Percentiles rank a stretch among this genome's conserved stretches.
These are phyloP conservation scores for Nycticorax nycticorax DNA, from an alignment of 2,113 vertebrate genomes.

Conservation along the genomic window DNA sequence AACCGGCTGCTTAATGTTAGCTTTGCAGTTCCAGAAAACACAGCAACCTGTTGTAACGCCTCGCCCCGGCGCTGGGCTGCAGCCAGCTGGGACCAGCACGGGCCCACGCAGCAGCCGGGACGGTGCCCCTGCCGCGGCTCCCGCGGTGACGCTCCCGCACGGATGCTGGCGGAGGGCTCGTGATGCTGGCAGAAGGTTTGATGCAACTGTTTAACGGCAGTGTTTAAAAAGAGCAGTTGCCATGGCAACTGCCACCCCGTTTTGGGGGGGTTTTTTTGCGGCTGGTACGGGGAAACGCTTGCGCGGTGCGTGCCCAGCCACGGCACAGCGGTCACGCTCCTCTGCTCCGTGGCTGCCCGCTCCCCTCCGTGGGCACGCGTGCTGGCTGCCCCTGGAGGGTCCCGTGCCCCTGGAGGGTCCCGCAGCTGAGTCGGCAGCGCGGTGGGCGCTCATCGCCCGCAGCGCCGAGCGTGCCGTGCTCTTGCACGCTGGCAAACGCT, in stretches of 20 bases:
- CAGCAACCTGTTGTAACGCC: neutral
- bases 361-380: fast-evolving
- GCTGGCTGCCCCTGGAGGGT: neutral
- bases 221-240: slow-evolving; percentile 35
- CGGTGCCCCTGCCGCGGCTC: neutral
- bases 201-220: neutral
- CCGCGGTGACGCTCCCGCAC: neutral
- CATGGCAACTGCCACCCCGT: slow-evolving; percentile 38
- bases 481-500: neutral
- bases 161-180: fast-evolving
- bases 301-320: neutral
- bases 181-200: neutral
- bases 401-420: fast-evolving
- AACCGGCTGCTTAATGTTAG: neutral
- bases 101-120: neutral
- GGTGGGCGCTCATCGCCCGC: fast-evolving
- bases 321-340: fast-evolving
- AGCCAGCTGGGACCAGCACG: neutral
- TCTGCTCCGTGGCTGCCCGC: neutral
- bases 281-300: neutral
- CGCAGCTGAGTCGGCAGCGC: fast-evolving
- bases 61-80: fast-evolving
- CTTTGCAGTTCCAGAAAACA: neutral
- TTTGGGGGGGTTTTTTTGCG: too few species aligned
- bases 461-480: fast-evolving